These are phyloP conservation scores for Phlogophora meticulosa DNA, from an alignment of 2,888 invertebrate genomes.

Conservation along the genomic window DNA sequence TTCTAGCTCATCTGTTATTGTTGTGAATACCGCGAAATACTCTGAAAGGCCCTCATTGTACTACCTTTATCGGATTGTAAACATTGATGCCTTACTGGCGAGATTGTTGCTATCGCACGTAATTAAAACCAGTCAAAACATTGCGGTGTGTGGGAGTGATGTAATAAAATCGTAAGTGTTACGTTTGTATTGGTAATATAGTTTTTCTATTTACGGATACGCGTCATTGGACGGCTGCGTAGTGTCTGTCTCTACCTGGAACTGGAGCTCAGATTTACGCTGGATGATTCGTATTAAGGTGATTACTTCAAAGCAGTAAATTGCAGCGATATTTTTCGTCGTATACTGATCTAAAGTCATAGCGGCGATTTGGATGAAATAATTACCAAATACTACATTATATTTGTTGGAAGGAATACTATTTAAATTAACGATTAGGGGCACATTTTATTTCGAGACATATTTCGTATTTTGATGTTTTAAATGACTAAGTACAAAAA, in stretches of 20 bases:
- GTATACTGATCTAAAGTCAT: no score
- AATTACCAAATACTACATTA: no score
- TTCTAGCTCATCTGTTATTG: conserved; percentile 80
- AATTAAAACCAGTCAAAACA: conserved; percentile 76
- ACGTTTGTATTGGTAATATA: conserved; percentile 54
- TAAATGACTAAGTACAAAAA: no score
- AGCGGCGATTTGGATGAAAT: no score
- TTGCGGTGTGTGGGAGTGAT: conserved; percentile 46
- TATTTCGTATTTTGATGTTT: no score
- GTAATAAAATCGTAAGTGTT: conserved; percentile 59
- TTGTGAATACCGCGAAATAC: conserved; percentile 78
- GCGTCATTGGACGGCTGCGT: conserved; percentile 36
- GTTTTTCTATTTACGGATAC: conserved; percentile 54
- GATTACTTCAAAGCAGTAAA: no score
- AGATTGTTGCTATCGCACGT: conserved; percentile 70
- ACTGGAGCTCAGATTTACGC: conserved; percentile 23
- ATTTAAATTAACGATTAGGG: no score
- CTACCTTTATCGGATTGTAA: conserved; percentile 78
- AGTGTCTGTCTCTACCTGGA: conserved; percentile 49
- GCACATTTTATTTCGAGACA: no score
- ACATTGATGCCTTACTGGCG: conserved; percentile 67
- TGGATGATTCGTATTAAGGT: conserved; percentile 16
- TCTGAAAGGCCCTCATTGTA: conserved; percentile 78
- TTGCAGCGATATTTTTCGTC: no score
- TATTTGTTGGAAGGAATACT: no score